Base-by-base conservation (phyloP, 2,888 invertebrate genomes). In the Trachelus iudaicus region DNA sequence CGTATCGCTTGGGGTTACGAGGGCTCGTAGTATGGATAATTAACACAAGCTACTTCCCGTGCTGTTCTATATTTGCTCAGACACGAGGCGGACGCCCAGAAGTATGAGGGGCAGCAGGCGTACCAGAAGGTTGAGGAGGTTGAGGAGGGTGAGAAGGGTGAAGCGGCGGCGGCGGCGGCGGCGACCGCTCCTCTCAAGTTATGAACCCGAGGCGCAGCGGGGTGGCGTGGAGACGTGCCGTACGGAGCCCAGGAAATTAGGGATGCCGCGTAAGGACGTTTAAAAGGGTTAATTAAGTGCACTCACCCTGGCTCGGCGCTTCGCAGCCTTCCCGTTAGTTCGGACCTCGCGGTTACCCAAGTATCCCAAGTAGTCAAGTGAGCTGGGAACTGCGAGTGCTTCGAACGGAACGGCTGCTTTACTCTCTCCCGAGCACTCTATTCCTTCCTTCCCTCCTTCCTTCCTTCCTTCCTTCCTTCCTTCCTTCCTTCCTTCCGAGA, bases 241-340 rank as follows among this genome's bases (percentile, higher is more conserved):
- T 31, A 69, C 33, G 30, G 33, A 73, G 68, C 78, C 75, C 71
- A 73, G 84, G 83, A 85, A 87, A 88, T 88, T 88, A 87, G 88
- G 86, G 87, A 87, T 85, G 86, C 85, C 88, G 86, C 82, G 86
- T 85, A 86, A 86, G 83, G 87, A 86, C 88, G 88, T 88, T 89
- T 88, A 87, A 89, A 88, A 86, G 87, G 84, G 86, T 88, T 88
- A 88, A 89, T 89, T 87, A 88, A 87, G 84, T 40, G 40, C 40
- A 40, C 40, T 40, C 40, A 40, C 40, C 40, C 40, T 40, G 40
- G 15, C 40, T 40, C 40, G 40, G 40, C 40, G 40, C 40, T 40
- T 40, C 15, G 40, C 40, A 40, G 40, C 40, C 40, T 15, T 40
- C 40, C 40, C 40, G 40, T 40, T 40, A 40, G 15, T 40, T 40